A percentile compares a stretch with the other conserved stretches of the same genome.
Evolutionary conservation across 2,113 vertebrate genomes (phyloP).

Genomic region (Neotoma lepida): DNA sequence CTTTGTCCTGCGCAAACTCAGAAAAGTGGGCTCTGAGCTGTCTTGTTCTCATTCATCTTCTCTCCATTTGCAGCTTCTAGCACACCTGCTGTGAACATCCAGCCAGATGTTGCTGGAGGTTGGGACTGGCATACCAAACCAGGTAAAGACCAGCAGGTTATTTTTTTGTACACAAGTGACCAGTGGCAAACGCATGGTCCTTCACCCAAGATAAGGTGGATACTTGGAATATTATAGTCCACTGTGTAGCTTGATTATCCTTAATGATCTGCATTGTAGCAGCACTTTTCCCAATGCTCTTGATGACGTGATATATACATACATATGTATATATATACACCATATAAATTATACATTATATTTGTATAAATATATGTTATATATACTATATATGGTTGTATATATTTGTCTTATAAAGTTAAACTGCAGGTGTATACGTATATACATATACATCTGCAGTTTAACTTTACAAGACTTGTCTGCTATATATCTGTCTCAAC

Average conservation of each 20-base stretch:
- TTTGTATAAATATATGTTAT: not conserved
- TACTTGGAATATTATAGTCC: not conserved
- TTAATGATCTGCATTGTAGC: not conserved
- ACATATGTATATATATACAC: no score
- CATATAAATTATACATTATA: not conserved
- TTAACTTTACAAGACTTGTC: not conserved
- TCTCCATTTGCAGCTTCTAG: constrained; percentile 84
- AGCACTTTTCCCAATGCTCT: not conserved
- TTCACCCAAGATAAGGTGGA: not conserved
- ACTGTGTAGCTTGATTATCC: not conserved
- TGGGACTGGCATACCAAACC: constrained; percentile 95
- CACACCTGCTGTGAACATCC: constrained; percentile 94
- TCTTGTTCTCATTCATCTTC: constrained; percentile 14
- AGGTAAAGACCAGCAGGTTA: constrained; percentile 75
- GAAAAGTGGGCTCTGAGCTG: not conserved
- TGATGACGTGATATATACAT: not conserved
- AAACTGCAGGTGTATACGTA: not conserved
- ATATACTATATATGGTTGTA: not conserved
- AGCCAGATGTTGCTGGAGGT: constrained; percentile 91
- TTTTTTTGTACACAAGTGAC: not conserved
- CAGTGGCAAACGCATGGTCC: not conserved
- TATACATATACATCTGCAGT: not conserved
- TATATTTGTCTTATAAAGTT: not conserved
- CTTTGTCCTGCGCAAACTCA: not conserved
- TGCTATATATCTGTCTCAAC: not conserved